Conservation (phyloP, 2,113 vertebrate genomes). For the Pipra filicauda region DNA sequence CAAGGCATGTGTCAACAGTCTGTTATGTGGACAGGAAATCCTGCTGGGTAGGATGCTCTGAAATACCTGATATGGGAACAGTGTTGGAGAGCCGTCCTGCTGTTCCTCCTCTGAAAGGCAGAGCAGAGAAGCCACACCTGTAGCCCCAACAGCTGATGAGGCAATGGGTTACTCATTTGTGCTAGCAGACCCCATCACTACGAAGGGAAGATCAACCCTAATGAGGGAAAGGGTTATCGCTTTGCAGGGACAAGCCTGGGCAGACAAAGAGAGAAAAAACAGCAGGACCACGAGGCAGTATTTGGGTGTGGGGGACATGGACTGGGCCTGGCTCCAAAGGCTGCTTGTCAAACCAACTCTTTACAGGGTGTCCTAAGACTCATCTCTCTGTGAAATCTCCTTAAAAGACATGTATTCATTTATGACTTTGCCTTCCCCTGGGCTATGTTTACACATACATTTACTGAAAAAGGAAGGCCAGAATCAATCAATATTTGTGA, state of each 20-base stretch:
- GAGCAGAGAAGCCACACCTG: background rate
- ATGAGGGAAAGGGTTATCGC: background rate
- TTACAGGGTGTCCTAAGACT: background rate
- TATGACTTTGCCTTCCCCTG: background rate
- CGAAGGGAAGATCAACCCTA: background rate
- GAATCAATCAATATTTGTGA: background rate
- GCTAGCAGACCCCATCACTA: background rate
- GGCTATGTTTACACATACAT: background rate
- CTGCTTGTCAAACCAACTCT: background rate
- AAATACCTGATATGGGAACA: background rate
- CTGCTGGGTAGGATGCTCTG: background rate
- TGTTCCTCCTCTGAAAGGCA: background rate
- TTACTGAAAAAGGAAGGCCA: background rate
- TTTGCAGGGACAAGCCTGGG: background rate
- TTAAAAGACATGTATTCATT: background rate
- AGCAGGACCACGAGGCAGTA: rapidly evolving
- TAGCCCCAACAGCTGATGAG: rapidly evolving
- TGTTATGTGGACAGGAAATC: background rate
- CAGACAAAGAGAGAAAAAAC: background rate
- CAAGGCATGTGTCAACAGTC: background rate
- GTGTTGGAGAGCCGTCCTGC: background rate
- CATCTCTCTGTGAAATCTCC: background rate
- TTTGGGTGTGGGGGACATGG: background rate
- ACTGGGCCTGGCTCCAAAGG: background rate
- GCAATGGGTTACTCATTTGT: background rate